These are phyloP conservation scores for Parapristionchus giblindavisi DNA, from an alignment of 2,888 invertebrate genomes.

Conservation along the genomic window DNA sequence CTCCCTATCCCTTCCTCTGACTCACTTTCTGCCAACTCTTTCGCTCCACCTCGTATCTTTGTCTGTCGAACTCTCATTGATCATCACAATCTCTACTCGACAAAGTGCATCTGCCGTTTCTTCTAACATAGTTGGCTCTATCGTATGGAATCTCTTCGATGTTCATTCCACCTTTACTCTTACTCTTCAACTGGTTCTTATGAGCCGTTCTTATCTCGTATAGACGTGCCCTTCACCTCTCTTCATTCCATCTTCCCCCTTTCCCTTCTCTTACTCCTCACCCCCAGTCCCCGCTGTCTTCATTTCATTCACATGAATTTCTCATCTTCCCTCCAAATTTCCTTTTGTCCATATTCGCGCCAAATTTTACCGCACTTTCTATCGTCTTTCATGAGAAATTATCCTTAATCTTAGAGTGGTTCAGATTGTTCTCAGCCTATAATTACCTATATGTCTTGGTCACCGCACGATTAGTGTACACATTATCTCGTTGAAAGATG, in stretches of 20 bases:
- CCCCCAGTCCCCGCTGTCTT: background rate
- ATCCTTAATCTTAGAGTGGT: background rate
- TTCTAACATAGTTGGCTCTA: conserved; percentile 13
- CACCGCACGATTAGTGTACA: conserved; percentile 27
- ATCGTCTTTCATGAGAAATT: conserved; percentile 6
- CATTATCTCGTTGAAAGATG: conserved; percentile 31
- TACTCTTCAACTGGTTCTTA: conserved; percentile 34
- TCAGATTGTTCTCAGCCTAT: background rate
- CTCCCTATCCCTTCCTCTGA: background rate
- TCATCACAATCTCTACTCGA: conserved; percentile 1
- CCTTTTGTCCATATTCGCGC: conserved; percentile 33
- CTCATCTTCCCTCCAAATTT: too few species aligned
- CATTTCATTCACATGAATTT: too few species aligned
- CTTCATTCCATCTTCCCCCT: conserved; percentile 35
- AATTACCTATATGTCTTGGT: conserved; percentile 12
- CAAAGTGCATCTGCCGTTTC: conserved; percentile 23
- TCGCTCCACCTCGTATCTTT: background rate
- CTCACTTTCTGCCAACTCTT: conserved; percentile 30
- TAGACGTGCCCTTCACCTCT: conserved; percentile 37
- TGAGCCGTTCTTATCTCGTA: conserved; percentile 33
- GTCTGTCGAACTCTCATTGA: background rate
- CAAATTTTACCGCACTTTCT: conserved; percentile 25
- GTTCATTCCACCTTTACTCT: conserved; percentile 15
- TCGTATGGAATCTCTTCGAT: conserved; percentile 18
- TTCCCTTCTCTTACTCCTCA: conserved; percentile 15